These are phyloP conservation scores for Percina caprodes DNA, from an alignment of 2,113 vertebrate genomes.

Conservation along the genomic window DNA sequence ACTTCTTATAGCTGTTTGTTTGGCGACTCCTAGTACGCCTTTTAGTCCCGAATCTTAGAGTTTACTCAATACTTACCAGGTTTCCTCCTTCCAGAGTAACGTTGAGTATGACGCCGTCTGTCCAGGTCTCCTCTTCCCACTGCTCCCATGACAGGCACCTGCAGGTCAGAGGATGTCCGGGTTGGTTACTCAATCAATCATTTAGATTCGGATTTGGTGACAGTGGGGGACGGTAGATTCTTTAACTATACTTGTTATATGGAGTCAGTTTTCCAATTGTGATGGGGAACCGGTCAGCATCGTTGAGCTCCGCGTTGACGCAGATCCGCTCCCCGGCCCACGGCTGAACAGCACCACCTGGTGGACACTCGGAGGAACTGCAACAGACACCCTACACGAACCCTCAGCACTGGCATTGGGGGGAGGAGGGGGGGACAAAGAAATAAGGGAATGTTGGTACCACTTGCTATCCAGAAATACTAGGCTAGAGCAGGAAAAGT, in stretches of 20 bases:
- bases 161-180: not conserved
- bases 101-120: constrained; percentile 66
- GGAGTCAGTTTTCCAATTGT: constrained; percentile 82
- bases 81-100: constrained; percentile 73
- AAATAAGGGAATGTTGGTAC: not conserved
- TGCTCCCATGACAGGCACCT: constrained; percentile 85
- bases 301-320: constrained; percentile 78
- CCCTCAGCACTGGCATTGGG: constrained; percentile 59
- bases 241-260: constrained; percentile 75
- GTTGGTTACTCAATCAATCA: not conserved
- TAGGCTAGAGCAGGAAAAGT: fast-evolving
- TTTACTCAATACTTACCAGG: constrained; percentile 46
- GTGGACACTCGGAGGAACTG: constrained; percentile 69
- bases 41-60: not conserved
- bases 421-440: not conserved
- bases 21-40: not conserved
- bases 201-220: not conserved
- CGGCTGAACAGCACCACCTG: constrained; percentile 84
- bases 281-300: constrained; percentile 70
- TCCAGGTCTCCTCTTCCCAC: constrained; percentile 82
- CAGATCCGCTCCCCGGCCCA: constrained; percentile 70
- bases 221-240: not conserved
- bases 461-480: fast-evolving
- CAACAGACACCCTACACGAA: constrained; percentile 53
- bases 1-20: not conserved